A percentile compares a stretch with the other conserved stretches of the same genome.
phyloP scores from a whole-genome alignment of 2,888 invertebrate genomes.

The Entomobrya proxima region DNA sequence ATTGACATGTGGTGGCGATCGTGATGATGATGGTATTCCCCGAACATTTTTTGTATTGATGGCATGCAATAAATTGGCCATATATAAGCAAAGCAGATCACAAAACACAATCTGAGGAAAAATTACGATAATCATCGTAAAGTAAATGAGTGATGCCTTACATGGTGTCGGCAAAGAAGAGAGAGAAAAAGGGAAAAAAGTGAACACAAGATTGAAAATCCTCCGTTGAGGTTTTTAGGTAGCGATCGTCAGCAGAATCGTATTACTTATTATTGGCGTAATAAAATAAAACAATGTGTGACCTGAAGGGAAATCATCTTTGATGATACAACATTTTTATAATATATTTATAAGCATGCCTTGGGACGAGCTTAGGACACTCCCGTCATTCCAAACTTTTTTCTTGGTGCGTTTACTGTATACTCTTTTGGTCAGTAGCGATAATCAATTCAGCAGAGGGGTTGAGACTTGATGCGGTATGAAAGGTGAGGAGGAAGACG shows the following conservation, averaged over 20 bases:
- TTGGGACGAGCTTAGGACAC: background rate
- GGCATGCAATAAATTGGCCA: background rate
- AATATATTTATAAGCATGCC: constrained; percentile 31
- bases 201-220: background rate
- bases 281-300: constrained; percentile 57
- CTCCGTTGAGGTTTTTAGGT: background rate
- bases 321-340: constrained; percentile 36
- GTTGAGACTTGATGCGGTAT: background rate
- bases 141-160: constrained; percentile 24
- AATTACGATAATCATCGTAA: constrained; percentile 28
- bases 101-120: constrained; percentile 22
- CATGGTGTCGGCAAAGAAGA: constrained; percentile 25
- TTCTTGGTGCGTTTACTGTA: background rate
- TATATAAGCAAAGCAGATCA: constrained; percentile 7
- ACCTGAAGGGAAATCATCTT: constrained; percentile 51
- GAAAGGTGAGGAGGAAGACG: constrained; percentile 2
- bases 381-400: background rate
- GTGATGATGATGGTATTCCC: constrained; percentile 35
- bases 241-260: constrained; percentile 21
- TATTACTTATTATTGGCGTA: constrained; percentile 49
- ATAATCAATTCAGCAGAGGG: background rate
- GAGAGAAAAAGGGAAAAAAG: background rate
- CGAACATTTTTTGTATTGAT: constrained; percentile 14
- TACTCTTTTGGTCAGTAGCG: background rate
- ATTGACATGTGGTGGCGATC: constrained; percentile 57